Conservation (phyloP, 2,888 invertebrate species). For the Taenaris catops region DNA sequence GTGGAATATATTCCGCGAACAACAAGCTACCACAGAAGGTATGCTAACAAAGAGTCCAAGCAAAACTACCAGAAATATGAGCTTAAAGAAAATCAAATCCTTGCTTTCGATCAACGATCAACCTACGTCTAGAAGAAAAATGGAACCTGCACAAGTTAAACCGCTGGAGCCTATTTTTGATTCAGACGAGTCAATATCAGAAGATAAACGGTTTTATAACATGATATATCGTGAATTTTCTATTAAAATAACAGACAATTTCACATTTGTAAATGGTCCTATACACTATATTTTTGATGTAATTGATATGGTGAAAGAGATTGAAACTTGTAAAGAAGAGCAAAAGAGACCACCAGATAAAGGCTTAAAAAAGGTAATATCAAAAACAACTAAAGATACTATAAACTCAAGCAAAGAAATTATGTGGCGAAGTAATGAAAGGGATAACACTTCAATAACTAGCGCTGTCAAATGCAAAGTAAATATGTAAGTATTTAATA, state of each 20-base stretch:
- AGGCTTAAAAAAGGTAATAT: conserved; percentile 34
- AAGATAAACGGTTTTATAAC: conserved; percentile 35
- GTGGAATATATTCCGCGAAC: conserved; percentile 44
- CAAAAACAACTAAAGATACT: conserved; percentile 36
- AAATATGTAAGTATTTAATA: conserved; percentile 38
- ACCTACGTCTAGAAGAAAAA: conserved; percentile 28
- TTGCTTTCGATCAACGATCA: conserved; percentile 33
- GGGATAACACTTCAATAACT: conserved; percentile 32
- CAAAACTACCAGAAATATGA: conserved; percentile 30
- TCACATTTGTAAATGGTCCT: conserved; percentile 24
- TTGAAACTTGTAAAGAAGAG: conserved; percentile 38
- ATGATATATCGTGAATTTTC: conserved; percentile 36
- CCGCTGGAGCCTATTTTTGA: conserved; percentile 16
- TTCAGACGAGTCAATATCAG: conserved; percentile 30
- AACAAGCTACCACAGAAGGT: conserved; percentile 4
- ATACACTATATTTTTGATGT: conserved; percentile 46
- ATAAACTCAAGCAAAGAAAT: conserved; percentile 42
- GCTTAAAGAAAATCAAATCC: conserved; percentile 34
- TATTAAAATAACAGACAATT: conserved; percentile 35
- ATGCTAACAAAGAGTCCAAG: conserved; percentile 28
- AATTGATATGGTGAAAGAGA: conserved; percentile 38
- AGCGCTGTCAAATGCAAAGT: conserved; percentile 34
- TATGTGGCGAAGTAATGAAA: conserved; percentile 34
- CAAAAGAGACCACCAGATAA: conserved; percentile 39
- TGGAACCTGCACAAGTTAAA: conserved; percentile 21